A percentile compares a stretch with the other conserved stretches of the same genome.
Conservation (phyloP, 2,797 vertebrate genomes). For the Peromyscus melanophrys region DNA sequence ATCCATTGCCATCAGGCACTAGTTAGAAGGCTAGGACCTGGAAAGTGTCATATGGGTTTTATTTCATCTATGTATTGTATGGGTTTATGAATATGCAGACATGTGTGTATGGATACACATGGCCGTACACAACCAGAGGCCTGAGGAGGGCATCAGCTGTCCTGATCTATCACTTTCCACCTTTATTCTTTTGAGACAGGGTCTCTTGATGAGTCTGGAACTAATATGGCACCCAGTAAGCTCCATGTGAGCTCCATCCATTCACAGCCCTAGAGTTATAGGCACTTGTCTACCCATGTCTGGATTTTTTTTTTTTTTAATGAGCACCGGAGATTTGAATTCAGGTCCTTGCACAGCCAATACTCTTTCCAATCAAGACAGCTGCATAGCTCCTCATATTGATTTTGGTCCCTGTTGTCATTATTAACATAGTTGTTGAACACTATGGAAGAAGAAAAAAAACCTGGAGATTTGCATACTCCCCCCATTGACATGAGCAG, state of each 20-base stretch:
- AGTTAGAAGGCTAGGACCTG: neutral
- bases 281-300: neutral
- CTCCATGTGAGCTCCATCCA: neutral
- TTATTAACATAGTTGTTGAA: neutral
- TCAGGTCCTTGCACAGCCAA: neutral
- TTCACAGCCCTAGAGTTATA: neutral
- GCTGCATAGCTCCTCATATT: neutral
- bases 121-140: accelerated
- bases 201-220: neutral
- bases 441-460: accelerated
- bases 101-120: neutral
- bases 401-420: neutral
- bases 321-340: neutral
- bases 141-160: neutral
- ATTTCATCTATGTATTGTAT: neutral
- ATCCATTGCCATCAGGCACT: neutral
- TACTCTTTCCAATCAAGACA: neutral
- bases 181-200: neutral
- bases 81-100: neutral
- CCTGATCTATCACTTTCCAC: neutral
- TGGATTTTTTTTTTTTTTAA: neutral
- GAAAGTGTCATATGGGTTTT: neutral
- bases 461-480: neutral
- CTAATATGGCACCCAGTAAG: neutral
- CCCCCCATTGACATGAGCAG: accelerated